Evolutionary conservation across 1,140 invertebrate species (phyloP).

Genomic region (Drosophila mauritiana): DNA sequence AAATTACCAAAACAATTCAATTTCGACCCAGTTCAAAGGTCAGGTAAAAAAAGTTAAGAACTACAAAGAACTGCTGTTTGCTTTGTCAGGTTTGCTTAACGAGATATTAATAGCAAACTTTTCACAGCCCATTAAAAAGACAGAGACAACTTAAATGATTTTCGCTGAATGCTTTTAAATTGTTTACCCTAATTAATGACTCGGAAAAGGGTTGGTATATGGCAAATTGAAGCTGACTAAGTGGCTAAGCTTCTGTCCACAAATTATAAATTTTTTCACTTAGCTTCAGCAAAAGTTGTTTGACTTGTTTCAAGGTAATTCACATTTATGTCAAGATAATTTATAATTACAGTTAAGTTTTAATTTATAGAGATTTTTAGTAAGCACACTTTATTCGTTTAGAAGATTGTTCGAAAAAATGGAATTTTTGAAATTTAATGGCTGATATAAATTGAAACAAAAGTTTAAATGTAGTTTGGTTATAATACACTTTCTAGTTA

Average conservation of each 20-base stretch:
- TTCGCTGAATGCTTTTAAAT: conserved; percentile 12
- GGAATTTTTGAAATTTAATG: background rate
- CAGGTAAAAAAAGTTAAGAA: background rate
- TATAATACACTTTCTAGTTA: too few relatives aligned
- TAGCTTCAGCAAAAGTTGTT: conserved; percentile 14
- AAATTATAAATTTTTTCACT: conserved; percentile 3
- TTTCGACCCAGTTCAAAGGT: conserved; percentile 45
- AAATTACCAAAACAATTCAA: conserved; percentile 22
- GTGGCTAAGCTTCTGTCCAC: background rate
- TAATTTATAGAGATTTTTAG: background rate
- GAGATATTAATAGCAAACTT: conserved; percentile 16
- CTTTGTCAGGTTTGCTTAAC: conserved; percentile 18
- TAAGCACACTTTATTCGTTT: background rate
- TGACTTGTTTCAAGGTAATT: conserved; percentile 27
- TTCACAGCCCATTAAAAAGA: conserved; percentile 32
- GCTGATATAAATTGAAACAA: too few relatives aligned
- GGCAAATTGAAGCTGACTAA: conserved; percentile 9
- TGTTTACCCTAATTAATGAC: background rate
- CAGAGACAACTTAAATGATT: conserved; percentile 5
- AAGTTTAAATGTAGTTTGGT: too few relatives aligned
- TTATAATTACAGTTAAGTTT: conserved; percentile 22
- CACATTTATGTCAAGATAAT: conserved; percentile 32
- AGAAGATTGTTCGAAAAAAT: background rate
- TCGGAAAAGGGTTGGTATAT: background rate
- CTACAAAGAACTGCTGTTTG: conserved; percentile 6